Base-by-base conservation (phyloP, 2,888 invertebrate species). In the Dinocampus coccinellae region DNA sequence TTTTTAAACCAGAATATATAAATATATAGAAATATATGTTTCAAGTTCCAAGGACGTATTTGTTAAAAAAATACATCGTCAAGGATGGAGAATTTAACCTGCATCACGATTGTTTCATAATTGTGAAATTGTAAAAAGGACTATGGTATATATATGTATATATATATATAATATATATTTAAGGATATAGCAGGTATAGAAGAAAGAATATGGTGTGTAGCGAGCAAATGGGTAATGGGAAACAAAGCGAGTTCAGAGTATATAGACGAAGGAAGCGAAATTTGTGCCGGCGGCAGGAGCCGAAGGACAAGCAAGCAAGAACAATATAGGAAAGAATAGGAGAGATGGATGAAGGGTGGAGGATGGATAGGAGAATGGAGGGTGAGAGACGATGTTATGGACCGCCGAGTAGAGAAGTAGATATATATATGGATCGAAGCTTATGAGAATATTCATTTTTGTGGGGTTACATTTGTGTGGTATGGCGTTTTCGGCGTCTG, bases 261-360 rank as follows among this genome's bases (percentile, higher is more conserved):
- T 7, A 20, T 29, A 64, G 64, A 64, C 34, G 20, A 34, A 53
- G 33, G 53, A 33, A 42, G 57, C 29, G 47, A 60, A 58, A 68
- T 68, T 67, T 13, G 65, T 65, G 66, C 66, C 66, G 66, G 57
- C 66, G 66, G 36, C 65, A 66, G 57, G 57, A 55, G 55, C 33
- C 52, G 71, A 72, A 67, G 67, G 67, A 72, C 66, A 55, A 71
- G 55, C 66, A 34, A 66, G 60, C 39, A 70, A 64, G 55, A 62
- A 61, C 26, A 55, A 67, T 62, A 72, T 60, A 62, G 29, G 26
- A 42, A 36, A 29, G 22, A 58, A 52, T 29, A 36, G 22, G 24
- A 33, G 29, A 20, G n/a, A 36, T 34, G 29, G 33, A 62, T 39
- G 42, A 61, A 61, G 61, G 58, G 34, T 33, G 52, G 71, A 67